Percentiles rank a stretch among this genome's conserved stretches.
Conservation (phyloP, 2,797 vertebrate species). For the Lemur catta region DNA sequence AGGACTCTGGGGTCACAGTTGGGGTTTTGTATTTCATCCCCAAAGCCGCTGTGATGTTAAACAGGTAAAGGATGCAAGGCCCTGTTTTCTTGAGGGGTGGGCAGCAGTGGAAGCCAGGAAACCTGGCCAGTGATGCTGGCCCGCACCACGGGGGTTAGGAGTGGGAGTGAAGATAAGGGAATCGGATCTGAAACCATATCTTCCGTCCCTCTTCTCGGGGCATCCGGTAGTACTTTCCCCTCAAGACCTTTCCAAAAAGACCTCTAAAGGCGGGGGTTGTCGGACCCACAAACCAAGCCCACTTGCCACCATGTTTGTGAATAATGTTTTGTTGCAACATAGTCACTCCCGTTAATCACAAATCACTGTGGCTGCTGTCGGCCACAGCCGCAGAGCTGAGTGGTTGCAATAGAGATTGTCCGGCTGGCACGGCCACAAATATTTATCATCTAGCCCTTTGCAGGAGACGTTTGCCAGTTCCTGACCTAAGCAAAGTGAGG, state of each 20-base stretch:
- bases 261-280: no score
- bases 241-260: not conserved
- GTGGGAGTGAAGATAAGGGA: not conserved
- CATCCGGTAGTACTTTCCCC: fast-evolving
- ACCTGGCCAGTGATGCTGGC: not conserved
- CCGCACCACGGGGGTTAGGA: no score
- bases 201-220: not conserved
- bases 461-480: not conserved
- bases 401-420: fast-evolving
- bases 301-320: not conserved
- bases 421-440: fast-evolving
- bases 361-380: no score
- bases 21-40: not conserved
- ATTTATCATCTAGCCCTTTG: not conserved
- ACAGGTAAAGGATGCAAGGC: not conserved
- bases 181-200: not conserved
- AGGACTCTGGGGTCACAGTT: not conserved
- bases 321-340: not conserved
- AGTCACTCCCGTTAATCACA: fast-evolving
- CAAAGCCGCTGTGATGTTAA: no score
- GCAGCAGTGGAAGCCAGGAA: not conserved
- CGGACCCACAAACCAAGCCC: not conserved
- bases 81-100: not conserved
- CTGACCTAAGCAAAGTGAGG: not conserved
- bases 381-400: not conserved